Evolutionary conservation across 2,797 vertebrate genomes (phyloP).

Genomic region (Trichosurus vulpecula): DNA sequence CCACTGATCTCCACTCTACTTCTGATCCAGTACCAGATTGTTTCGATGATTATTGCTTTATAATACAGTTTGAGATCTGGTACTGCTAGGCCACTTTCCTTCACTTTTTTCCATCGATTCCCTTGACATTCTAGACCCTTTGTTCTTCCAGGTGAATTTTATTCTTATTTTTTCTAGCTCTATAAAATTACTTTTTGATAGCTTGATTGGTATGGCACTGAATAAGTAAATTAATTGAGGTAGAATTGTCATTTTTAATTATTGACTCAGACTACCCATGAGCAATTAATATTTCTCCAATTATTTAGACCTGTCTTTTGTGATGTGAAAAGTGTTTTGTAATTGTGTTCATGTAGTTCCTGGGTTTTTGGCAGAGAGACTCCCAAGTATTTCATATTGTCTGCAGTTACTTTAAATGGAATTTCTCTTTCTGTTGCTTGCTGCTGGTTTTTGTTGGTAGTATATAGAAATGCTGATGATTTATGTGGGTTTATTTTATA

Average conservation of each 20-base stretch:
- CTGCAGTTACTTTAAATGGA: not conserved
- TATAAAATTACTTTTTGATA: not conserved
- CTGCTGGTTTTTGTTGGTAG: not conserved
- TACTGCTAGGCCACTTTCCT: not conserved
- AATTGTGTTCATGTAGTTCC: not conserved
- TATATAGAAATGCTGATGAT: not conserved
- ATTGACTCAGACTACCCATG: not conserved
- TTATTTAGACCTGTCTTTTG: not conserved
- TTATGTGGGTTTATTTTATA: not conserved
- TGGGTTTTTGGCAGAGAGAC: not conserved
- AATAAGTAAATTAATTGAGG: not conserved
- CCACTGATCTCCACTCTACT: not conserved
- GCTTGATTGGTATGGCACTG: not conserved
- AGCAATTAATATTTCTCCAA: not conserved
- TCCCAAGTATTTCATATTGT: not conserved
- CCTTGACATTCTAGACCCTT: not conserved
- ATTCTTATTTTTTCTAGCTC: too few relatives aligned
- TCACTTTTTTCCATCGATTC: not conserved
- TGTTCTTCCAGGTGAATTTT: not conserved
- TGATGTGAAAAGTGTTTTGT: not conserved
- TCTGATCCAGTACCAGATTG: not conserved
- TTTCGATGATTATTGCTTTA: not conserved
- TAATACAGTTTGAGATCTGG: not conserved
- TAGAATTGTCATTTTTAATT: not conserved
- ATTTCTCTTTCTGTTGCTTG: too few relatives aligned